Percentiles rank a stretch among this genome's conserved stretches.
These are phyloP conservation scores for Seriola rivoliana DNA, from an alignment of 2,113 vertebrate genomes.

Conservation along the genomic window DNA sequence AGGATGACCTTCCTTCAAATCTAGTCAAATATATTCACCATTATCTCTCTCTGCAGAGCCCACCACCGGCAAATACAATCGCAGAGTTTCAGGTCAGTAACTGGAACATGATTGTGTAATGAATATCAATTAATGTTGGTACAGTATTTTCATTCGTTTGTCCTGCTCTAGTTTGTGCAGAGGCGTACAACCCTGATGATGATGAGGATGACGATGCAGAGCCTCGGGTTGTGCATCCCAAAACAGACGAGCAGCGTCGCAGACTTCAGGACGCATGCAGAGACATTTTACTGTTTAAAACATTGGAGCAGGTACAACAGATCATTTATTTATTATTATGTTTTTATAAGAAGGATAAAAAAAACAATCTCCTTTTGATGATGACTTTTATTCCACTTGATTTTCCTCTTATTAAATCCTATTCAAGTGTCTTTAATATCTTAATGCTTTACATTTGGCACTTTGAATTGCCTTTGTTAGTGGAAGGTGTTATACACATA, in stretches of 20 bases:
- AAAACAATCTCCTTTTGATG: background rate
- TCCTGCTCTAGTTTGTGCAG: conserved; percentile 90
- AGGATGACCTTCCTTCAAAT: background rate
- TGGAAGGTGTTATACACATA: background rate
- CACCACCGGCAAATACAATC: conserved; percentile 84
- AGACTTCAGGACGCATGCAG: conserved; percentile 95
- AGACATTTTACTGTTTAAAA: conserved; percentile 96
- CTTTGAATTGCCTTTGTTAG: background rate
- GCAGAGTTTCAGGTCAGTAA: conserved; percentile 93
- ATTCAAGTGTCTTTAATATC: background rate
- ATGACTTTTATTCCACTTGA: background rate
- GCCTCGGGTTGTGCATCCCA: conserved; percentile 91
- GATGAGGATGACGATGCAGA: conserved; percentile 92
- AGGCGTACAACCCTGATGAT: conserved; percentile 93
- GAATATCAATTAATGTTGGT: background rate
- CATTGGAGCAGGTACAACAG: conserved; percentile 90
- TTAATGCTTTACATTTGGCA: too few relatives aligned
- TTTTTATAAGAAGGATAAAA: too few relatives aligned
- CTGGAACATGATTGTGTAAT: background rate
- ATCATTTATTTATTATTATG: background rate
- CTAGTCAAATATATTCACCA: background rate
- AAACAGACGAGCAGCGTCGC: conserved; percentile 92
- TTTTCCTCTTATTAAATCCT: background rate
- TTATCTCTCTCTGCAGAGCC: conserved; percentile 83
- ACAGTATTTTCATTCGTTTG: background rate